phyloP scores from a whole-genome alignment of 2,113 vertebrate genomes.

The Gallinago media region DNA sequence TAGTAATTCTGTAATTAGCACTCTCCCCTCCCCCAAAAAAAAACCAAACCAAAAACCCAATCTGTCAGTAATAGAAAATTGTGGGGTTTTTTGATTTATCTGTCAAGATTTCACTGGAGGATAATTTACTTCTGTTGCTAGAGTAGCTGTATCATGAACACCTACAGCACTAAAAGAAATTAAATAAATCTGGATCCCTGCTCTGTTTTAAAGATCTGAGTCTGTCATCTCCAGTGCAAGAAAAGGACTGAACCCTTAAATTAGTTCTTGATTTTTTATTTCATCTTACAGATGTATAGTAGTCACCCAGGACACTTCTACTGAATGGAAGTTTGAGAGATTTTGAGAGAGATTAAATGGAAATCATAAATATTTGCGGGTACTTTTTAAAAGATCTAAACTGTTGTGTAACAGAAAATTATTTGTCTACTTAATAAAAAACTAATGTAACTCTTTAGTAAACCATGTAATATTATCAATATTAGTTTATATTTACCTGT shows the following conservation, averaged over 20 bases:
- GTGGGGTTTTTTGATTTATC: fast-evolving
- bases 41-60: too few relatives aligned
- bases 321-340: background rate
- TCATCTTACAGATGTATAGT: background rate
- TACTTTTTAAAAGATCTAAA: background rate
- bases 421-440: background rate
- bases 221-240: background rate
- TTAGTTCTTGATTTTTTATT: background rate
- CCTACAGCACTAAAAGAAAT: background rate
- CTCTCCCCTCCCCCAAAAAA: background rate
- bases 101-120: background rate
- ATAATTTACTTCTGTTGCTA: background rate
- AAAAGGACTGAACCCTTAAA: background rate
- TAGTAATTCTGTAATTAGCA: background rate
- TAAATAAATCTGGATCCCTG: background rate
- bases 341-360: background rate
- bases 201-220: background rate
- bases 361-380: background rate
- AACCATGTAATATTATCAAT: background rate
- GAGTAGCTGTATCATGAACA: background rate
- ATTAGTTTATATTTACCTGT: background rate
- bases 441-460: background rate
- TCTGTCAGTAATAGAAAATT: background rate
- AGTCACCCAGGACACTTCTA: background rate
- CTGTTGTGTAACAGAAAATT: background rate